These are phyloP conservation scores for Sebastes schlegelii DNA, from an alignment of 2,113 vertebrate genomes.

Conservation along the genomic window DNA sequence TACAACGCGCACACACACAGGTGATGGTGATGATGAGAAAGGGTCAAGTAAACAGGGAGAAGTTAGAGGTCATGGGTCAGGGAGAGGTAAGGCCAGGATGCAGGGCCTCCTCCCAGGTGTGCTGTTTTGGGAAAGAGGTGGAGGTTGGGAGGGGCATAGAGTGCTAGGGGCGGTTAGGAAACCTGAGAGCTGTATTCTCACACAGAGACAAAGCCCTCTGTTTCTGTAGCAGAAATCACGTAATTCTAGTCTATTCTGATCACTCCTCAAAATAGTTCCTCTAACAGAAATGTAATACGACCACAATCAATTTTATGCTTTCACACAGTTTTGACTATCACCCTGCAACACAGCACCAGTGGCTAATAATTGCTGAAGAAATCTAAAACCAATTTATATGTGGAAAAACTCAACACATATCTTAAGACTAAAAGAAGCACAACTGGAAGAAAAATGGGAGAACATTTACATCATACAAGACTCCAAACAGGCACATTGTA, in stretches of 20 bases:
- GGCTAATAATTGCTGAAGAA: background rate
- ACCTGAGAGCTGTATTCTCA: slow-evolving; percentile 51
- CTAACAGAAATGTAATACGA: background rate
- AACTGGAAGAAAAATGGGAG: background rate
- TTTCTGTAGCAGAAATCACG: slow-evolving; percentile 3
- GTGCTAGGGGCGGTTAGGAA: slow-evolving; percentile 54
- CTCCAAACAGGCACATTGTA: background rate
- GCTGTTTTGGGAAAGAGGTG: slow-evolving; percentile 37
- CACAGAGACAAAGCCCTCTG: background rate
- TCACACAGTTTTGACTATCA: background rate
- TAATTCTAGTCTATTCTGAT: background rate
- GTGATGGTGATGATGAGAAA: slow-evolving; percentile 51
- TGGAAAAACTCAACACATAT: background rate
- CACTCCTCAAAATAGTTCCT: background rate
- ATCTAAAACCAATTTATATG: background rate
- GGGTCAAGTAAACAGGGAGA: slow-evolving; percentile 24
- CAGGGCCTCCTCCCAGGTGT: slow-evolving; percentile 68
- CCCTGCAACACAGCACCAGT: background rate
- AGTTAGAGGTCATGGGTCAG: slow-evolving; percentile 65
- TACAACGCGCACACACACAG: slow-evolving; percentile 18
- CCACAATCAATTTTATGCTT: background rate
- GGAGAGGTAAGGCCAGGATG: slow-evolving; percentile 56
- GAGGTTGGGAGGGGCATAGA: slow-evolving; percentile 5
- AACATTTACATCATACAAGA: background rate
- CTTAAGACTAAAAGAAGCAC: background rate